These are phyloP conservation scores for Drosophila sp. DNA, from an alignment of 1,140 invertebrate species.

Conservation along the genomic window DNA sequence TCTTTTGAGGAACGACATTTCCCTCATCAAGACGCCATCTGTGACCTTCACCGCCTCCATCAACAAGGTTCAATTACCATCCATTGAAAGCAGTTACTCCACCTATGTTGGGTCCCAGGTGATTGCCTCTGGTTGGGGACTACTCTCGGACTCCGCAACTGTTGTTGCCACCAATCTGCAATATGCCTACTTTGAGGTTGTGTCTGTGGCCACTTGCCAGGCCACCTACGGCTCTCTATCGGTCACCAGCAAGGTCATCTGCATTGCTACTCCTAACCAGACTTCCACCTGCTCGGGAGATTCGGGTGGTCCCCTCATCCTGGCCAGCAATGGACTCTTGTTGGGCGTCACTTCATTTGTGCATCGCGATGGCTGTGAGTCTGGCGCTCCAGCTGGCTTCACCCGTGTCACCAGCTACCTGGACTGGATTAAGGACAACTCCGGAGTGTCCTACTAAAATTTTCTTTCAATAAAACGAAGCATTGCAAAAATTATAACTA, in stretches of 20 bases:
- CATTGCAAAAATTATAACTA: background rate
- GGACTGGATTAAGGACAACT: constrained; percentile 47
- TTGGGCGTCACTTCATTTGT: constrained; percentile 83
- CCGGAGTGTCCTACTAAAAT: constrained; percentile 8
- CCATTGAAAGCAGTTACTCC: constrained; percentile 33
- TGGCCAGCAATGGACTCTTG: constrained; percentile 26
- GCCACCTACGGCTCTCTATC: constrained; percentile 12
- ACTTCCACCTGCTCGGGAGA: constrained; percentile 44
- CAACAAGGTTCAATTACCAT: constrained; percentile 34
- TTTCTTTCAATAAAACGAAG: background rate
- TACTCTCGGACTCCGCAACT: constrained; percentile 27
- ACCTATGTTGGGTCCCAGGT: constrained; percentile 32
- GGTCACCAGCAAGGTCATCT: constrained; percentile 29
- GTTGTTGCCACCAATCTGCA: constrained; percentile 27
- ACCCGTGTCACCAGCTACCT: constrained; percentile 83
- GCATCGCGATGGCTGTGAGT: constrained; percentile 71
- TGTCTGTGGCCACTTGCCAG: constrained; percentile 26
- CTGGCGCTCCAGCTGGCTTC: constrained; percentile 81
- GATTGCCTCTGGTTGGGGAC: constrained; percentile 46
- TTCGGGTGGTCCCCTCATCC: constrained; percentile 47
- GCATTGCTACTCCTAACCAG: constrained; percentile 38
- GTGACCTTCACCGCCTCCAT: constrained; percentile 22
- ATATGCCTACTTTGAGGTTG: constrained; percentile 27
- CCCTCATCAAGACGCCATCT: constrained; percentile 38
- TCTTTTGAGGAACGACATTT: constrained; percentile 36